These are phyloP conservation scores for Tipula lateralis DNA, from an alignment of 2,888 invertebrate genomes.

Conservation along the genomic window DNA sequence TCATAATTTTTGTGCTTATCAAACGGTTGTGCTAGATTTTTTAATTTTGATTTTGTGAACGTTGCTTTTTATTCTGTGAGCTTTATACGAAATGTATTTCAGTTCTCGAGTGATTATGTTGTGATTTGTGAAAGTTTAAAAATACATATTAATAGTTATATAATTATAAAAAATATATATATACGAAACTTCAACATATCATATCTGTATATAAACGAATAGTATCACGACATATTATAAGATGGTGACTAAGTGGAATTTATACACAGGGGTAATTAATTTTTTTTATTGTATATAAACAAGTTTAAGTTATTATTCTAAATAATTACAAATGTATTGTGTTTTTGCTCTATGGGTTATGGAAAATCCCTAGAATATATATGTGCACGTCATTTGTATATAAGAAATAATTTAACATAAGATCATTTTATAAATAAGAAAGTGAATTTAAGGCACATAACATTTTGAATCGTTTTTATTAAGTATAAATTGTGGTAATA, in stretches of 20 bases:
- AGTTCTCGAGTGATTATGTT: not conserved
- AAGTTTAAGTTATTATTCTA: not conserved
- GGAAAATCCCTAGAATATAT: not conserved
- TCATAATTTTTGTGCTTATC: not conserved
- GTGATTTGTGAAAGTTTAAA: not conserved
- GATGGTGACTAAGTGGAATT: constrained; percentile 19
- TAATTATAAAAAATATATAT: not conserved
- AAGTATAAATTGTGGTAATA: too few relatives aligned
- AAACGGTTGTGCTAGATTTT: not conserved
- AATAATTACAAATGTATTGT: not conserved
- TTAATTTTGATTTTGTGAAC: not conserved
- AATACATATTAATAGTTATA: not conserved
- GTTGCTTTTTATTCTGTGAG: not conserved
- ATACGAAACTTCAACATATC: not conserved
- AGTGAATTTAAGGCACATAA: too few relatives aligned
- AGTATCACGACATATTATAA: not conserved
- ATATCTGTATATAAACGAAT: not conserved
- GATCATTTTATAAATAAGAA: too few relatives aligned
- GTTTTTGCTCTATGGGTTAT: not conserved
- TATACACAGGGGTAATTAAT: not conserved
- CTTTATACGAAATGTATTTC: not conserved
- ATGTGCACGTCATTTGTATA: not conserved
- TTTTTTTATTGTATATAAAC: not conserved
- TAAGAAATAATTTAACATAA: too few relatives aligned
- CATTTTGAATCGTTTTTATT: too few relatives aligned